Conservation (phyloP, 1,140 invertebrate species). For the Muscidifurax raptorellus region DNA sequence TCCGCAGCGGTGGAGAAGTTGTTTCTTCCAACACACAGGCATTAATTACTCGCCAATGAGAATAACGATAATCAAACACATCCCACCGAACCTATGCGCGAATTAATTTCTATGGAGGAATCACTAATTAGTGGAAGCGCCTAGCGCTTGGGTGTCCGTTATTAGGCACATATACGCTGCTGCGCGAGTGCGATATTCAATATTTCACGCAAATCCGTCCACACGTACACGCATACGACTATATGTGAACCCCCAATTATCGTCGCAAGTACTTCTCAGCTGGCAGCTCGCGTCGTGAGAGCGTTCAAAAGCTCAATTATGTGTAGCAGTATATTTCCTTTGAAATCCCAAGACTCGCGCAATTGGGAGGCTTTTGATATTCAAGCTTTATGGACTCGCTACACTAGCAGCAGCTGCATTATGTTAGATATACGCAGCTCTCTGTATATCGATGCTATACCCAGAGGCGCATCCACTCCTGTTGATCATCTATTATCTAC, state of each 20-base stretch:
- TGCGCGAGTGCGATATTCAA: background rate
- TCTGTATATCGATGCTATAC: background rate
- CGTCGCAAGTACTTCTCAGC: slow-evolving; percentile 10
- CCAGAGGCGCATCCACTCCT: background rate
- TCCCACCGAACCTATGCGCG: background rate
- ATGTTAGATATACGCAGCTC: too few relatives aligned
- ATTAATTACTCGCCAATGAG: slow-evolving; percentile 1
- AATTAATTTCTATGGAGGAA: slow-evolving; percentile 7
- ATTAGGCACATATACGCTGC: background rate
- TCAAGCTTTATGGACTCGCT: slow-evolving; percentile 1
- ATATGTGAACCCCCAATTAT: slow-evolving; percentile 22
- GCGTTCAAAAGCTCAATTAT: slow-evolving; percentile 26
- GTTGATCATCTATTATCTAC: background rate
- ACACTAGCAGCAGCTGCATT: background rate
- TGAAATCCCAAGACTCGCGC: slow-evolving; percentile 21
- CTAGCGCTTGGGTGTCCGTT: background rate
- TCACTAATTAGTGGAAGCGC: slow-evolving; percentile 17
- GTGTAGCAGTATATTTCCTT: slow-evolving; percentile 19
- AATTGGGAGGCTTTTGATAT: slow-evolving; percentile 23
- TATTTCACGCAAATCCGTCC: background rate
- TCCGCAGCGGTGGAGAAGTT: too few relatives aligned
- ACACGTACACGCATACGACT: background rate
- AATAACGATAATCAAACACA: background rate
- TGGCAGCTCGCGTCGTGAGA: background rate
- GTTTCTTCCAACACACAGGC: background rate